A percentile compares a stretch with the other conserved stretches of the same genome.
phyloP scores from a whole-genome alignment of 2,888 invertebrate genomes.

The Mythimna ferrago region DNA sequence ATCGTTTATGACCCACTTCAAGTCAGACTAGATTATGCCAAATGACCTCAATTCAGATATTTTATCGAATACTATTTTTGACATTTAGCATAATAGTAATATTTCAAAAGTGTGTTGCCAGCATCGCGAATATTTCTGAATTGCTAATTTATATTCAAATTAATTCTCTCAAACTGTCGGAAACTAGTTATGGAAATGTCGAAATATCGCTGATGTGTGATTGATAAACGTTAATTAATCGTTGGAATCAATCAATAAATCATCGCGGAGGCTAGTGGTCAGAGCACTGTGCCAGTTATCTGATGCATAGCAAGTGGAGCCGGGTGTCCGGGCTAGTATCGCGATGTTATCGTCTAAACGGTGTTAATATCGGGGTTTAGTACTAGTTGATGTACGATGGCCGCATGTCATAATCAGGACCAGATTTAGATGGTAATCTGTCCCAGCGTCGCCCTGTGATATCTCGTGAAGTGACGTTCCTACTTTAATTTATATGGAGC shows the following conservation, averaged over 20 bases:
- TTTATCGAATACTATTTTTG: conserved; percentile 26
- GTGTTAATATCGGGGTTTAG: conserved; percentile 23
- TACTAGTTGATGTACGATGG: conserved; percentile 14
- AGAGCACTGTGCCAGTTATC: conserved; percentile 29
- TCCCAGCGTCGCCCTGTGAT: neutral
- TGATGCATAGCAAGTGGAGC: conserved; percentile 35
- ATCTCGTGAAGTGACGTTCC: too few species aligned
- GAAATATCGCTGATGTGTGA: conserved; percentile 44
- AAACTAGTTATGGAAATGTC: conserved; percentile 56
- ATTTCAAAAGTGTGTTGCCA: conserved; percentile 41
- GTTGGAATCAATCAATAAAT: conserved; percentile 47
- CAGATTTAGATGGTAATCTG: conserved; percentile 25
- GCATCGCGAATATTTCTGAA: conserved; percentile 41
- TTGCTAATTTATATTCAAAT: conserved; percentile 56
- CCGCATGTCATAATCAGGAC: conserved; percentile 7
- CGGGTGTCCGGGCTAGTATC: neutral
- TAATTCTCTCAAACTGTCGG: conserved; percentile 11
- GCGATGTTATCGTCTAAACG: conserved; percentile 16
- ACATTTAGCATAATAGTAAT: conserved; percentile 28
- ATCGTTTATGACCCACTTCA: conserved; percentile 39
- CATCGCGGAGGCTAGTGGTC: conserved; percentile 37
- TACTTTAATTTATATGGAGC: too few species aligned
- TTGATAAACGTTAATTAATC: conserved; percentile 53
- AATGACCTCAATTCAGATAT: conserved; percentile 27
- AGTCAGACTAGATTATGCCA: conserved; percentile 10